phyloP scores from a whole-genome alignment of 92 coral and sea anemone species.

The Zoanthus sansibaricus region DNA sequence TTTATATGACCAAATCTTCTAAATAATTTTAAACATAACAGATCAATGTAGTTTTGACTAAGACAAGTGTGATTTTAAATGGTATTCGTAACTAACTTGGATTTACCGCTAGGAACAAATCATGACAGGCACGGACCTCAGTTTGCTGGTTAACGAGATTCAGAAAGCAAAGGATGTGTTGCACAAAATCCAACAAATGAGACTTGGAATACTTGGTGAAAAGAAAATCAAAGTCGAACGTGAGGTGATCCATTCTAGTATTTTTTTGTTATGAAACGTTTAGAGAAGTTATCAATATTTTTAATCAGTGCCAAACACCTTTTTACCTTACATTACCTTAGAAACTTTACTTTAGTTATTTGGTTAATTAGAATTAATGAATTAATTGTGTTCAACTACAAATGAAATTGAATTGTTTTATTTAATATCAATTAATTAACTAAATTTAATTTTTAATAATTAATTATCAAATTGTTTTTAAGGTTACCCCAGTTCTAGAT shows the following conservation, averaged over 20 bases:
- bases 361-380: no score
- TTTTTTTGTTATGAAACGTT: no score
- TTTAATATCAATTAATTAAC: no score
- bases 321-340: no score
- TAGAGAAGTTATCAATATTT: no score
- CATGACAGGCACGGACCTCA: conserved; percentile 91
- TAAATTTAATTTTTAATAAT: neutral
- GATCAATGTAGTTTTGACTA: no score
- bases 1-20: no score
- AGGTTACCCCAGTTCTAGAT: conserved; percentile 59
- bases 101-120: conserved; percentile 80
- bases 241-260: conserved; percentile 46
- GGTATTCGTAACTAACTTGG: neutral
- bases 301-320: no score
- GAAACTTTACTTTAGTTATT: no score
- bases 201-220: conserved; percentile 73
- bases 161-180: conserved; percentile 82
- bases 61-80: neutral
- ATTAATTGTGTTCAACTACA: no score
- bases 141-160: conserved; percentile 82
- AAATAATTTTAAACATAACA: no score
- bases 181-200: conserved; percentile 76
- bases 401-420: no score
- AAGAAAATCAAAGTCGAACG: conserved; percentile 70
- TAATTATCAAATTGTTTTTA: neutral